Evolutionary conservation across 2,113 vertebrate species (phyloP), one percentile per base, ranked within the genome.

Genomic region (Carlito syrichta): DNA sequence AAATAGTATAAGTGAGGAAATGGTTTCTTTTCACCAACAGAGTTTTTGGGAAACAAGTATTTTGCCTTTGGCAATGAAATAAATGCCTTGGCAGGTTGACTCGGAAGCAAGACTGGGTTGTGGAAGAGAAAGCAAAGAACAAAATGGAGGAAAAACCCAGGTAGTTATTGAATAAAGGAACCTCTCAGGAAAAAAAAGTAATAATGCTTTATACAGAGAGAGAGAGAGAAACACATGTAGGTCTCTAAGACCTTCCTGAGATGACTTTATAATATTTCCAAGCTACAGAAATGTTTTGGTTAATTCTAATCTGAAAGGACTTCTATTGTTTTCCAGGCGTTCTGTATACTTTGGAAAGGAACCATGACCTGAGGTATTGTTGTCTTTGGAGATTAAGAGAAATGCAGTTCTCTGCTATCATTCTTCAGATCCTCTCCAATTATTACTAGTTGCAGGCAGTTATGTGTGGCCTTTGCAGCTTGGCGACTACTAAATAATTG

Each of bases 311-410:
- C 96, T 94, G 97, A 97, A 97, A 98, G 85, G 91, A 68, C 48
- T 79, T 92, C 82, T 90, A 97, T 98, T 98, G 96, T 98, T 98
- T 98, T 94, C 94, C 76, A 97, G 91, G 25, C 25, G 88, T 91
- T 90, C 94, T 93, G 94, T 94, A 84, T 96, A 76, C 96, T 97
- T 97, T 97, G 96, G 96, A 97, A 97, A 97, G 95, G 96, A 98
- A 98, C 96, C 95, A 98, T 98, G 98, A 98, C 97, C 97, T 94
- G 97, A 98, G 96, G 63, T 96, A 98, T 96, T 98, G 96, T 98
- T 98, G 94, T 98, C 96, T 98, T 98, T 98, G 96, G 96, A 97
- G 98, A 98, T 98, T 96, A 98, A 98, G 94, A 91, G 98, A 96
- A 98, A 97, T 97, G 93, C 86, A 96, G 96, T 96, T 88, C 89